Conservation (phyloP, 2,113 vertebrate genomes). For the Turnix velox region DNA sequence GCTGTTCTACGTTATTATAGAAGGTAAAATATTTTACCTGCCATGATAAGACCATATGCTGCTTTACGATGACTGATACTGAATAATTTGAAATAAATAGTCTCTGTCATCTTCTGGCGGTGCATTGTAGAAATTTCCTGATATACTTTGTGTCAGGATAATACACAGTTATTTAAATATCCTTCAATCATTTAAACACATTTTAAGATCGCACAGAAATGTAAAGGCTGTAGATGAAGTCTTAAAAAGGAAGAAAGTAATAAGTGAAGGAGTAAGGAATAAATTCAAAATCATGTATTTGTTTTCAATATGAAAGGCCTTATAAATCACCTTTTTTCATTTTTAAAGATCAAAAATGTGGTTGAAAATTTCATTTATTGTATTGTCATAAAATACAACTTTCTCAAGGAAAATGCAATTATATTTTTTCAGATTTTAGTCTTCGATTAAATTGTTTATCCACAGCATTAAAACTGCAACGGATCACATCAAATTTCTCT, state of each 20-base stretch:
- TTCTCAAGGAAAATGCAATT: neutral
- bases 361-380: neutral
- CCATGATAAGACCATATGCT: constrained; percentile 60
- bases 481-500: constrained; percentile 33
- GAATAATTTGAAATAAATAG: constrained; percentile 51
- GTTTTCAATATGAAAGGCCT: neutral
- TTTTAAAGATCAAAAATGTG: neutral
- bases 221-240: neutral
- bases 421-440: neutral
- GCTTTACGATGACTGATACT: constrained; percentile 63
- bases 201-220: constrained; percentile 12
- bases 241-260: neutral
- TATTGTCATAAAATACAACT: neutral
- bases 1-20: constrained; percentile 62
- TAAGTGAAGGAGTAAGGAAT: neutral
- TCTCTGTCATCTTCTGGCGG: constrained; percentile 48
- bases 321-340: neutral
- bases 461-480: constrained; percentile 5
- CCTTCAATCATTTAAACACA: neutral
- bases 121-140: constrained; percentile 31
- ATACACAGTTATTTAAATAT: neutral
- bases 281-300: neutral
- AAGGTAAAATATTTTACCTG: constrained; percentile 73
- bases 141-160: constrained; percentile 17
- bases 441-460: constrained; percentile 14